These are phyloP conservation scores for Branchinecta lindahli DNA, from an alignment of 1,140 invertebrate species.

Conservation along the genomic window DNA sequence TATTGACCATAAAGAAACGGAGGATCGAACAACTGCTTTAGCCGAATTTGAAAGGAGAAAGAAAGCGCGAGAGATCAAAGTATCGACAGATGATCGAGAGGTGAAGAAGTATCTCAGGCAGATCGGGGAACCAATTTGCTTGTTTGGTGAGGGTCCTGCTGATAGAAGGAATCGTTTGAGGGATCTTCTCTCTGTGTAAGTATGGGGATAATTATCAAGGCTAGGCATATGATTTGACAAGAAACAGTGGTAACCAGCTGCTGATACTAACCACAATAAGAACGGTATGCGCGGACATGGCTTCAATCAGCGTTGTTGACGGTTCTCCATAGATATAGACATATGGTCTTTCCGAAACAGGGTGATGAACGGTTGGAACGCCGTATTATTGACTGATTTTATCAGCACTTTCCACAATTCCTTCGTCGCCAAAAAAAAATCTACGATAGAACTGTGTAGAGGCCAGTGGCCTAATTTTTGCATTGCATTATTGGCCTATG, in stretches of 20 bases:
- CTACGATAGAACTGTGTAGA: too few species aligned
- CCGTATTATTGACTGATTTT: too few species aligned
- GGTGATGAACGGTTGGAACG: too few species aligned
- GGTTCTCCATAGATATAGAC: too few species aligned
- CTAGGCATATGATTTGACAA: neutral
- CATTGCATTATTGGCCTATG: too few species aligned
- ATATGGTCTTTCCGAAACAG: too few species aligned
- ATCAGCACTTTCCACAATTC: too few species aligned
- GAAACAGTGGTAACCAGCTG: conserved; percentile 5
- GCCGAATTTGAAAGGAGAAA: conserved; percentile 4
- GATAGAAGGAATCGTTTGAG: conserved; percentile 78
- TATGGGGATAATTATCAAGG: neutral
- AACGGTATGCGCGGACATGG: too few species aligned
- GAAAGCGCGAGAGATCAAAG: neutral
- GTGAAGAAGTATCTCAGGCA: conserved; percentile 78
- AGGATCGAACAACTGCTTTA: neutral
- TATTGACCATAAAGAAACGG: neutral
- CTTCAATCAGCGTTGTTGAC: too few species aligned
- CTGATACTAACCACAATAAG: neutral
- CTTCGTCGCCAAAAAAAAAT: too few species aligned
- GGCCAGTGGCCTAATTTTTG: too few species aligned
- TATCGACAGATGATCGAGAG: conserved; percentile 74
- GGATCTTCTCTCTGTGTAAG: conserved; percentile 62
- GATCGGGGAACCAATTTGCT: conserved; percentile 81
- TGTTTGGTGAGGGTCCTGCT: conserved; percentile 93